Base-by-base conservation (phyloP, 2,888 invertebrate genomes). In the Dynastes grantii region DNA sequence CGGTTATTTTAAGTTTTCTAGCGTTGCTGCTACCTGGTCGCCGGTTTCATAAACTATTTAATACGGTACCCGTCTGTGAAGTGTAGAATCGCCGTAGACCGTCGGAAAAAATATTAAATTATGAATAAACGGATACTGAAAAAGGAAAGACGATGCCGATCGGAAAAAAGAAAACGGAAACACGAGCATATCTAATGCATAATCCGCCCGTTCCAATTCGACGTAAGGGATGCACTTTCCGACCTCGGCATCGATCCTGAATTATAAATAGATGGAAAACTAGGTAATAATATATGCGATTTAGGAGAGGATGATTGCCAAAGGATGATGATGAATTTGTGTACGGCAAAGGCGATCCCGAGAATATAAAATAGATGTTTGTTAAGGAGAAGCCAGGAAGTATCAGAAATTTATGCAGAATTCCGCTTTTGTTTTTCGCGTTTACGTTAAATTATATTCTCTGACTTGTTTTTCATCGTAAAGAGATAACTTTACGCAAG, bases 261-360 rank as follows among this genome's bases (percentile, higher is more conserved):
- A 67, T 67, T 67, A 45, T 67, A 67, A 67, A 67, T 67, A 67
- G 67, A 67, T 67, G 22, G 67, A 16, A 65, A 64, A n/a, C 45
- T 64, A 37, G n/a, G 64, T 64, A 64, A 64, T 64, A 64, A 64
- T 64, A 2, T 64, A 64, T 16, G 67, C 45, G n/a, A 45, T 67
- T 22, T 40, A 67, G 16, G 45, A 9, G 9, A 29, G 45, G 61
- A 29, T 29, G 61, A 27, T 29, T 29, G 67, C 22, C 45, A 45
- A 22, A 8, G 22, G 45, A 67, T n/a, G 67, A 64, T 64, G 64
- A 40, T 16, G 67, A 37, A 64, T 64, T 64, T 64, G 64, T 64
- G 64, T 64, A 64, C 64, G 2, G 22, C 16, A 55, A 4, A 55
- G n/a, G 22, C 55, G 45, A 45, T 55, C 55, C 5, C 16, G n/a